Evolutionary conservation across 2,888 invertebrate genomes (phyloP).

Genomic region (Loripinus fragilis): DNA sequence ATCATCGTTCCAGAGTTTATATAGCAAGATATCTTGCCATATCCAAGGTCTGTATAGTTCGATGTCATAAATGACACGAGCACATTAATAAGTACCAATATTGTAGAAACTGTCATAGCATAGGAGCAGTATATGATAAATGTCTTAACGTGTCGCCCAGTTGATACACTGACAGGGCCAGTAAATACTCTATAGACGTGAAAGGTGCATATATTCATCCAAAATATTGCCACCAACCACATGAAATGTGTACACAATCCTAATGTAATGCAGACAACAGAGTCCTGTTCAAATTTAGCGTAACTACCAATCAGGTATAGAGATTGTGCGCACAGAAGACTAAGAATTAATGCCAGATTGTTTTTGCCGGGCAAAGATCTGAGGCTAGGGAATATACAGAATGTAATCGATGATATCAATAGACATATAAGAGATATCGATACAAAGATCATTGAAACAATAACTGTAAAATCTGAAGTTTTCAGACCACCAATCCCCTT

Average conservation of each 20-base stretch:
- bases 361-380: conserved; percentile 51
- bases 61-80: neutral
- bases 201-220: conserved; percentile 56
- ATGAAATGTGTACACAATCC: conserved; percentile 46
- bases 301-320: conserved; percentile 23
- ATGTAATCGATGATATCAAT: conserved; percentile 29
- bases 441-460: neutral
- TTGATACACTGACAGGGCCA: neutral
- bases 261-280: conserved; percentile 23
- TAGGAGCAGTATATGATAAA: conserved; percentile 27
- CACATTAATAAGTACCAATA: conserved; percentile 34
- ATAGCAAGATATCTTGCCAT: conserved; percentile 40
- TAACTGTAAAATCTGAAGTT: neutral
- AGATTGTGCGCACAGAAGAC: conserved; percentile 35
- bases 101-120: conserved; percentile 10
- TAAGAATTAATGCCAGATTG: conserved; percentile 38
- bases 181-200: conserved; percentile 39
- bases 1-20: conserved; percentile 37
- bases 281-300: conserved; percentile 16
- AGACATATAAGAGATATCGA: conserved; percentile 35
- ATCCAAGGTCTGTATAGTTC: conserved; percentile 10
- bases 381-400: conserved; percentile 33
- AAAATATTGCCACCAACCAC: conserved; percentile 47
- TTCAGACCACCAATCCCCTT: too few relatives aligned
- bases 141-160: neutral